A percentile compares a stretch with the other conserved stretches of the same genome.
Evolutionary conservation across 2,888 invertebrate species (phyloP).

Genomic region (Salticus scenicus): DNA sequence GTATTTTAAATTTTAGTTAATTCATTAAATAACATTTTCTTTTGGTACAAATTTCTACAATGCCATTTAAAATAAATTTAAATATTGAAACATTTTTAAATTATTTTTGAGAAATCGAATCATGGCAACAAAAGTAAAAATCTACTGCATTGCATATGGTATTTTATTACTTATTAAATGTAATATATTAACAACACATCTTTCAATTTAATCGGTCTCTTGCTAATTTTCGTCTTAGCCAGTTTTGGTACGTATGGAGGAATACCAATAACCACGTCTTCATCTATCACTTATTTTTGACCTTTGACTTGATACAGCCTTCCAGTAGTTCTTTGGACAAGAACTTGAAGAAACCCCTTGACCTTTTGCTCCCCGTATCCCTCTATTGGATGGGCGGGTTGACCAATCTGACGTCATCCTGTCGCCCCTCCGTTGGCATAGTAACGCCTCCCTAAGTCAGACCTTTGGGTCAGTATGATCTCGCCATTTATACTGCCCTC

Average conservation of each 20-base stretch:
- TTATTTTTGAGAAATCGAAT: too few relatives aligned
- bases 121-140: too few relatives aligned
- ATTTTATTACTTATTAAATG: too few relatives aligned
- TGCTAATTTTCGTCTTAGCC: not conserved
- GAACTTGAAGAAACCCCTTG: constrained; percentile 34
- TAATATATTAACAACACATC: too few relatives aligned
- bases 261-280: not conserved
- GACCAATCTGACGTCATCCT: constrained; percentile 57
- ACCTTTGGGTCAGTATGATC: constrained; percentile 30
- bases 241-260: too few relatives aligned
- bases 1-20: too few relatives aligned
- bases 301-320: constrained; percentile 16
- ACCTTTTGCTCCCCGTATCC: constrained; percentile 43
- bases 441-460: constrained; percentile 57
- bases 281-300: constrained; percentile 26
- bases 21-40: too few relatives aligned
- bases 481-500: constrained; percentile 32
- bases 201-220: not conserved
- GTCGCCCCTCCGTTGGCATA: constrained; percentile 44
- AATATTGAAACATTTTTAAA: too few relatives aligned
- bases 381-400: constrained; percentile 41
- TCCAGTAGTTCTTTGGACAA: constrained; percentile 22
- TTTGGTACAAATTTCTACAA: too few relatives aligned
- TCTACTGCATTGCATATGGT: too few relatives aligned
- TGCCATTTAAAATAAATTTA: too few relatives aligned